Evolutionary conservation across 2,113 vertebrate genomes (phyloP).

Genomic region (Puma concolor): DNA sequence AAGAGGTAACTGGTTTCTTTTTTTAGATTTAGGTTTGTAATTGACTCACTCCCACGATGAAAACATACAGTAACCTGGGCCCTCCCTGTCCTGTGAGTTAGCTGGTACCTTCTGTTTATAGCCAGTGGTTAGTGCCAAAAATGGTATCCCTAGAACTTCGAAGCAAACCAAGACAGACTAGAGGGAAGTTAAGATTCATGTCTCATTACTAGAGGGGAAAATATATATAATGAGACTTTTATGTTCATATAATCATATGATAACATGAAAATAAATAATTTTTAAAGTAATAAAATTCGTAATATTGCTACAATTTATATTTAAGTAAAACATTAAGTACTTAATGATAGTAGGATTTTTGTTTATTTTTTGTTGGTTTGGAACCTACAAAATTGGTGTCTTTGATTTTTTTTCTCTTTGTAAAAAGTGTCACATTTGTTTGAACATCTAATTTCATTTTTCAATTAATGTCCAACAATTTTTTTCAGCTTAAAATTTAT

Average conservation of each 20-base stretch:
- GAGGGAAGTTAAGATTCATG: not conserved
- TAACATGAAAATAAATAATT: not conserved
- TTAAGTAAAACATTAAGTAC: not conserved
- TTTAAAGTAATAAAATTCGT: not conserved
- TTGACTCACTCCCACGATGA: not conserved
- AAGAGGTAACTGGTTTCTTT: slow-evolving; percentile 6
- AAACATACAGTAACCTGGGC: slow-evolving; percentile 33
- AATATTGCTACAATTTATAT: not conserved
- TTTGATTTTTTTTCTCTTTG: slow-evolving; percentile 31
- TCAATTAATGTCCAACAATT: not conserved
- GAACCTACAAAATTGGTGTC: not conserved
- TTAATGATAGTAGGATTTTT: not conserved
- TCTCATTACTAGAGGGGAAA: not conserved
- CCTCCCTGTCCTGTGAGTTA: not conserved
- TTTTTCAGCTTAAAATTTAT: slow-evolving; percentile 38
- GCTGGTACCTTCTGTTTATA: slow-evolving; percentile 38
- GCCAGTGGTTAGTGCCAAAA: slow-evolving; percentile 1
- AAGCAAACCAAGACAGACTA: slow-evolving; percentile 6
- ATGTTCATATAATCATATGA: not conserved
- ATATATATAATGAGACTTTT: not conserved
- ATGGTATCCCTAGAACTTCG: not conserved
- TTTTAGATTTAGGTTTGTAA: slow-evolving; percentile 34
- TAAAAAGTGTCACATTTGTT: slow-evolving; percentile 78
- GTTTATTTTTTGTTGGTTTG: not conserved
- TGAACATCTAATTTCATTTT: slow-evolving; percentile 34